Percentiles rank a stretch among this genome's conserved stretches.
Evolutionary conservation across 2,888 invertebrate genomes (phyloP).

Genomic region (Smittia aterrima): DNA sequence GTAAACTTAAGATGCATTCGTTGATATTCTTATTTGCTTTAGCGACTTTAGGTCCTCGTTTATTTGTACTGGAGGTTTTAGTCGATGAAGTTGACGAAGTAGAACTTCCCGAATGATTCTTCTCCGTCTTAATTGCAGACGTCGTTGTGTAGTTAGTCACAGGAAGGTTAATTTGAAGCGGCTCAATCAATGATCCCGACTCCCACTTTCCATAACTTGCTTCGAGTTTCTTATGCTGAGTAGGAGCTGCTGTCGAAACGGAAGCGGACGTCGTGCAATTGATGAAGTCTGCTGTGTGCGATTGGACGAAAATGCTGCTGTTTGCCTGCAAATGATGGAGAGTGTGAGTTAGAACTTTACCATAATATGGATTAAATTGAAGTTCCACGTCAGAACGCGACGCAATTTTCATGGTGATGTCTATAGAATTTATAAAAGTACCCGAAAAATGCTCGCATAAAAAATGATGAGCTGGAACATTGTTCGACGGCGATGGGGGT

Average conservation of each 20-base stretch:
- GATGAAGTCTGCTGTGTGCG: constrained; percentile 45
- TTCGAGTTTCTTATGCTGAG: constrained; percentile 44
- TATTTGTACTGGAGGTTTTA: background rate
- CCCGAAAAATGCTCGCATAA: background rate
- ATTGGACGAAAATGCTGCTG: constrained; percentile 46
- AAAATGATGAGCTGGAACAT: constrained; percentile 28
- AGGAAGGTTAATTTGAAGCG: constrained; percentile 44
- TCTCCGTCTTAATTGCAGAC: constrained; percentile 44
- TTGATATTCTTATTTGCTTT: constrained; percentile 38
- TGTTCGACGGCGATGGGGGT: background rate
- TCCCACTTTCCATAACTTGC: constrained; percentile 45
- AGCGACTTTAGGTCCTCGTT: background rate
- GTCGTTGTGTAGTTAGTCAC: constrained; percentile 43
- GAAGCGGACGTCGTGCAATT: constrained; percentile 44
- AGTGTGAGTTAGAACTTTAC: constrained; percentile 4
- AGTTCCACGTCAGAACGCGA: constrained; percentile 27
- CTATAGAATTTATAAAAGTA: constrained; percentile 26
- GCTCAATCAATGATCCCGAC: constrained; percentile 44
- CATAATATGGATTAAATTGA: constrained; percentile 8
- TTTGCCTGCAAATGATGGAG: constrained; percentile 44
- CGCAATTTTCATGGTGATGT: constrained; percentile 22
- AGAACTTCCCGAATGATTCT: constrained; percentile 43
- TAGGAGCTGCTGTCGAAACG: constrained; percentile 40
- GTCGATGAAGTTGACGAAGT: constrained; percentile 37
- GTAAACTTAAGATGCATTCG: constrained; percentile 37